phyloP scores from a whole-genome alignment of 2,797 vertebrate species.

The Danio choprae region DNA sequence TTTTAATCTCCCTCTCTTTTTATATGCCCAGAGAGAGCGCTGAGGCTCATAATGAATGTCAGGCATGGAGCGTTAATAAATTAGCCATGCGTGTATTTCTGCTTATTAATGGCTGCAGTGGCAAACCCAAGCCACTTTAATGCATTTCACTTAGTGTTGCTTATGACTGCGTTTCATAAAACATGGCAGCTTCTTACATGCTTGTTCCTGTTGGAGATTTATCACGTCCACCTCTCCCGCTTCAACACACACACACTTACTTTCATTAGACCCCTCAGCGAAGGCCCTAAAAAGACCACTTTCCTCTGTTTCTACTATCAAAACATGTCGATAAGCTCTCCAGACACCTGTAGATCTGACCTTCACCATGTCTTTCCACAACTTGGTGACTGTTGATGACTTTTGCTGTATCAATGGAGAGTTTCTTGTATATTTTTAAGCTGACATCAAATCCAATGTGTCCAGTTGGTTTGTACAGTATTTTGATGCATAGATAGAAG shows the following conservation, averaged over 20 bases:
- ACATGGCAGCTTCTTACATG: slow-evolving; percentile 73
- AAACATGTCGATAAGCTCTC: neutral
- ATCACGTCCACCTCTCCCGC: slow-evolving; percentile 60
- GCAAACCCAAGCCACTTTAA: slow-evolving; percentile 76
- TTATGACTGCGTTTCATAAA: slow-evolving; percentile 78
- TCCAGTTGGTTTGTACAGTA: neutral
- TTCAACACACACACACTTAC: slow-evolving; percentile 1
- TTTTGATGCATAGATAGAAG: neutral
- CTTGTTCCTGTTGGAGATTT: slow-evolving; percentile 66
- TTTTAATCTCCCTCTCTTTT: slow-evolving; percentile 52
- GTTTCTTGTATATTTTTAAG: neutral
- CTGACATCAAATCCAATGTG: neutral
- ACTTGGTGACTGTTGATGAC: neutral
- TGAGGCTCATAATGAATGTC: slow-evolving; percentile 75
- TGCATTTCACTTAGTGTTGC: slow-evolving; percentile 78
- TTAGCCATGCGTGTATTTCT: slow-evolving; percentile 75
- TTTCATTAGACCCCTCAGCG: neutral
- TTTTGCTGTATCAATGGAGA: too few species aligned
- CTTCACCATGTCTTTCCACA: neutral
- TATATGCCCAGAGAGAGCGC: slow-evolving; percentile 61
- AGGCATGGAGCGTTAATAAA: slow-evolving; percentile 73
- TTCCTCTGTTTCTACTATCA: neutral
- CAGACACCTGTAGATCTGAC: neutral
- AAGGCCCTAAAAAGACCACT: neutral
- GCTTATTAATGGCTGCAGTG: slow-evolving; percentile 77